Base-by-base conservation (phyloP, 2,797 vertebrate species). In the Pogoniulus pusillus region DNA sequence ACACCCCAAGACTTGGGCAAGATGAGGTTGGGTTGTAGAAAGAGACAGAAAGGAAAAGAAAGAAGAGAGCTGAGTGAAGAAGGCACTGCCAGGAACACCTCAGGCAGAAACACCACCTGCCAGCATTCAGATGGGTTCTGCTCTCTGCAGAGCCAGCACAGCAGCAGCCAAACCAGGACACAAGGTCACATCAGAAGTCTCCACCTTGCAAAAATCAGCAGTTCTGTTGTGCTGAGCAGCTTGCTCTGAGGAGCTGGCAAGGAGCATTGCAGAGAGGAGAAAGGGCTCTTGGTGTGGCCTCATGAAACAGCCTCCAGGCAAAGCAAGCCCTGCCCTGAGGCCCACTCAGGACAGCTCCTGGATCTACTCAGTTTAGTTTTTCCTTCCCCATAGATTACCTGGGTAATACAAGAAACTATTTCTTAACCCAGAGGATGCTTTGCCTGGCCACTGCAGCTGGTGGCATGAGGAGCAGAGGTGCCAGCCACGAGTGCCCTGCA, bases 241-340 rank as follows among this genome's bases (percentile, higher is more conserved):
- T 71, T 84, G 84, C 79, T 51, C 34, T 68, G 8, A 51, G 51
- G 62, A 85, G 82, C 1, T 89, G 86, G 62, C 80, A 89, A 35
- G 80, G 7, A 5, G 64, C 45, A 60, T 2, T 9, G 18, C 4
- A 35, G 68, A 35, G 81, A 72, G 53, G 26, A 87, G 66, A 71
- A 81, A 90, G 37, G 82, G 60, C 64, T 26, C 43, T 78, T 20
- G 72, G 69, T 83, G 91, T 85, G 87, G 92, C 81, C 87, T 90
- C 91, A 74, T 75, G 15, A 39, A 83, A 94, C 94, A 85, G 3
- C 75, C 55, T 79, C 29, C 1, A 66, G 77, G 43, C 12, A 3
- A 47, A 47, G 45, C 20, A 47, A 47, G 45, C 23, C 24, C 47
- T 49, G 47, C 47, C 23, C 23, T 49, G 47, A 49, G 47, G 34